Evolutionary conservation across 37 sponge, comb jelly and placozoan species (phyloP), one percentile per base, ranked within the genome.

Genomic region (Agelas oroides): DNA sequence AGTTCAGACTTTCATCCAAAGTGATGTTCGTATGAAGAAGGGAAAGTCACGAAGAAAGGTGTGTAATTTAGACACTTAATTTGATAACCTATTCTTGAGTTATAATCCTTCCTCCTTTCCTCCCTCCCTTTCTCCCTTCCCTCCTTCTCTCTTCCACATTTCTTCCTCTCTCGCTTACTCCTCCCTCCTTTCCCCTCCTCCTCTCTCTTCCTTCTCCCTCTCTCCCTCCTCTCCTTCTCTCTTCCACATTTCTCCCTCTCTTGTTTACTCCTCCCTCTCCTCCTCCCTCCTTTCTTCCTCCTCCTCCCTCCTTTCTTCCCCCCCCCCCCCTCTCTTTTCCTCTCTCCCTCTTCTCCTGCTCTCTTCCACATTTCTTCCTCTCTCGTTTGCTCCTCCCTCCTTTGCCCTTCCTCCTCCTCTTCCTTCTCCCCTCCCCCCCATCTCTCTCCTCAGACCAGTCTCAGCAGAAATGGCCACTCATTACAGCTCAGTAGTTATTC

Each of bases 401-500:
- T n/a, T n/a, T n/a, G n/a, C n/a, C n/a, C 57, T 65, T 61, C 65
- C 28, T 65, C 59, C n/a, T n/a, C n/a, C n/a, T n/a, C n/a, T n/a
- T n/a, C n/a, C n/a, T n/a, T 39, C 71, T 55, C 79, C 56, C 52
- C 60, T 54, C 27, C 62, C 38, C 59, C 71, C 14, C 71, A 13
- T 16, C 35, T 70, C 60, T 73, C 57, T 52, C 24, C 25, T 13
- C 65, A 70, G 56, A 67, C 74, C 54, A n/a, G n/a, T n/a, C n/a
- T n/a, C n/a, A 5, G 65, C 25, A 38, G 59, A 19, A 41, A 32
- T 24, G 92, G 95, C 25, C 95, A 94, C 83, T 53, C 39, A 58
- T 83, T 94, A 55, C 65, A 86, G n/a, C 82, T 91, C 28, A 84
- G 73, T 19, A 64, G 75, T 27, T 91, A 78, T 70, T 37, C 34